A percentile compares a stretch with the other conserved stretches of the same genome.
These are phyloP conservation scores for Axea sp. DNA, from an alignment of 2,888 invertebrate species.

Conservation along the genomic window DNA sequence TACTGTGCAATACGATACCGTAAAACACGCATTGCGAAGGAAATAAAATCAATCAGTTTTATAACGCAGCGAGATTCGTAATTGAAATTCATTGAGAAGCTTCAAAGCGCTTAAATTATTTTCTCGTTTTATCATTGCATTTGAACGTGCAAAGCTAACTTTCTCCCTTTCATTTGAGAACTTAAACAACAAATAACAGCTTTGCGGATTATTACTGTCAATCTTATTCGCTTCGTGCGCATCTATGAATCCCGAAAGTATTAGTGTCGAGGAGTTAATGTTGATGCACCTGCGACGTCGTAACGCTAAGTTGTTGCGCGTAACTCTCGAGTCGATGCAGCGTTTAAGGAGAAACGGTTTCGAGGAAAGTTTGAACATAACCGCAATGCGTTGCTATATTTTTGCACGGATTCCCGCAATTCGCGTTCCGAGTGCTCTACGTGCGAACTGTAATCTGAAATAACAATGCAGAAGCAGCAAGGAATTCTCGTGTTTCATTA, in stretches of 20 bases:
- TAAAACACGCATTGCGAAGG: too few relatives aligned
- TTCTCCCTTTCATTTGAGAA: too few relatives aligned
- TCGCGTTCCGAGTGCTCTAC: conserved; percentile 30
- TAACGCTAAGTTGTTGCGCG: conserved; percentile 47
- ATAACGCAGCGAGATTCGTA: too few relatives aligned
- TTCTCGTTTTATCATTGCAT: too few relatives aligned
- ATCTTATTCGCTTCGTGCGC: conserved; percentile 34
- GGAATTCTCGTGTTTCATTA: conserved; percentile 58
- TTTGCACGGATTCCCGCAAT: conserved; percentile 28
- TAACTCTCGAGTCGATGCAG: conserved; percentile 25
- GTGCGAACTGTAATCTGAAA: conserved; percentile 56
- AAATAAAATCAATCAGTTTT: too few relatives aligned
- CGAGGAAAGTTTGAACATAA: conserved; percentile 47
- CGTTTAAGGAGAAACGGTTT: conserved; percentile 27
- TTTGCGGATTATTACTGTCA: conserved; percentile 50
- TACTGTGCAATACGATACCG: too few relatives aligned
- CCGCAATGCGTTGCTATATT: conserved; percentile 53
- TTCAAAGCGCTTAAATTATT: too few relatives aligned
- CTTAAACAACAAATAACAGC: conserved; percentile 37
- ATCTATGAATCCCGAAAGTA: conserved; percentile 39
- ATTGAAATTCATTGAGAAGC: too few relatives aligned
- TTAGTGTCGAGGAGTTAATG: conserved; percentile 46
- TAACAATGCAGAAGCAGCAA: conserved; percentile 53
- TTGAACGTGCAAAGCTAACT: too few relatives aligned
- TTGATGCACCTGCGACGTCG: conserved; percentile 58